Base-by-base conservation (phyloP, 2,888 invertebrate species). In the Coremacera marginata region DNA sequence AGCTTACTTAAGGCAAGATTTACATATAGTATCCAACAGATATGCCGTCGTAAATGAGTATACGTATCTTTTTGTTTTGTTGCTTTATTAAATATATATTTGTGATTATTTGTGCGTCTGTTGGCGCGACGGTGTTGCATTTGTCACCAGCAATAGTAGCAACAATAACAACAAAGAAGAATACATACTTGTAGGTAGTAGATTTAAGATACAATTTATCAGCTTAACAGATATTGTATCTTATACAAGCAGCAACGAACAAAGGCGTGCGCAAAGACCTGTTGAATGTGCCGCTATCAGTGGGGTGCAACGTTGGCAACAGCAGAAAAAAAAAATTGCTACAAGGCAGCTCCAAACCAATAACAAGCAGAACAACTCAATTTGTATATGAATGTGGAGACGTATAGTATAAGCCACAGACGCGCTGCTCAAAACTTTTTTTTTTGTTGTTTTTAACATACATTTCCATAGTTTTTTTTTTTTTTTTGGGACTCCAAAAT, bases 131-230 rank as follows among this genome's bases (percentile, higher is more conserved):
- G 70, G 52, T 70, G 70, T 70, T 70, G 70, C 55, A 52, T 70
- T 70, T 70, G 70, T 55, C 70, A 70, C 55, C 70, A 52, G n/a
- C 44, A 11, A 37, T 44, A 44, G 44, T 25, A 14, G 27, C n/a
- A 52, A 19, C 22, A 34, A 9, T 19, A 9, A 7, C 27, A 11
- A 9, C 3, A 25, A 22, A 8, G n/a, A 62, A 11, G 14, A 2
- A 11, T 62, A 16, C 27, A 25, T n/a, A 14, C 51, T n/a, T 51
- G 70, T 70, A 70, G 70, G 70, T 55, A 52, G 70, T n/a, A 4
- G 22, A 27, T 27, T 70, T 70, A 31, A 70, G 70, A 70, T 70
- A 55, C 55, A 51, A 44, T 70, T 52, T 70, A 70, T 70, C 52
- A 55, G 52, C 19, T 52, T 9, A 70, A 31, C 16, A 55, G 70